A percentile compares a stretch with the other conserved stretches of the same genome.
Conservation (phyloP, 2,888 invertebrate genomes). For the Malacosoma neustria region DNA sequence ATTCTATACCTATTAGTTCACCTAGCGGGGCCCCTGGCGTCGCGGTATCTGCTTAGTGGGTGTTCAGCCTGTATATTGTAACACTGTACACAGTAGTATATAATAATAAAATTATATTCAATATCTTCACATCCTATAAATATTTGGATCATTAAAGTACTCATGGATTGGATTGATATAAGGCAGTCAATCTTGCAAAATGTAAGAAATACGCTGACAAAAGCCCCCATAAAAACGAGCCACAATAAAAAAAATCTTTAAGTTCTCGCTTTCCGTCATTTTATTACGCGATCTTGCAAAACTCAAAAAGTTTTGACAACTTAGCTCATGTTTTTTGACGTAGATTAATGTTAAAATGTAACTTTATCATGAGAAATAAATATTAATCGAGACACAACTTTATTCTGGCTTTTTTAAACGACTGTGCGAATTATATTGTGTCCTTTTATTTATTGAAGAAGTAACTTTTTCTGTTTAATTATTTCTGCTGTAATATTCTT, state of each 20-base stretch:
- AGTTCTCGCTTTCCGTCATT: constrained; percentile 23
- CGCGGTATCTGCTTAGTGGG: no score
- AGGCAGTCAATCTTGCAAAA: constrained; percentile 34
- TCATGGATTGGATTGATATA: constrained; percentile 7
- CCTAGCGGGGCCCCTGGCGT: no score
- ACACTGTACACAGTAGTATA: no score
- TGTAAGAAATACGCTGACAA: constrained; percentile 47
- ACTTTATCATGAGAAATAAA: constrained; percentile 27
- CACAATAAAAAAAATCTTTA: constrained; percentile 27
- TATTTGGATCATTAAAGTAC: no score
- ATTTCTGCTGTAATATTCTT: no score
- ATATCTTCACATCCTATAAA: no score
- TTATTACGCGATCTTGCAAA: constrained; percentile 41
- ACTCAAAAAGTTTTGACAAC: constrained; percentile 39
- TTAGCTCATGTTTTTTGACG: constrained; percentile 36
- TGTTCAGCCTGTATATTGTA: no score
- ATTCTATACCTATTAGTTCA: no score
- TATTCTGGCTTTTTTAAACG: constrained; percentile 1
- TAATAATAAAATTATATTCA: no score
- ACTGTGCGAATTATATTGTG: not conserved
- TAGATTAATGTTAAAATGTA: constrained; percentile 47
- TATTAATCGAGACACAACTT: constrained; percentile 18
- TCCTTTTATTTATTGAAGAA: not conserved
- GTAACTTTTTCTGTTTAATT: not conserved
- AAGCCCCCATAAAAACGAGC: constrained; percentile 30